Percentiles rank a stretch among this genome's conserved stretches.
Conservation (phyloP, 2,797 vertebrate genomes). For the Triplophysa bombifrons region DNA sequence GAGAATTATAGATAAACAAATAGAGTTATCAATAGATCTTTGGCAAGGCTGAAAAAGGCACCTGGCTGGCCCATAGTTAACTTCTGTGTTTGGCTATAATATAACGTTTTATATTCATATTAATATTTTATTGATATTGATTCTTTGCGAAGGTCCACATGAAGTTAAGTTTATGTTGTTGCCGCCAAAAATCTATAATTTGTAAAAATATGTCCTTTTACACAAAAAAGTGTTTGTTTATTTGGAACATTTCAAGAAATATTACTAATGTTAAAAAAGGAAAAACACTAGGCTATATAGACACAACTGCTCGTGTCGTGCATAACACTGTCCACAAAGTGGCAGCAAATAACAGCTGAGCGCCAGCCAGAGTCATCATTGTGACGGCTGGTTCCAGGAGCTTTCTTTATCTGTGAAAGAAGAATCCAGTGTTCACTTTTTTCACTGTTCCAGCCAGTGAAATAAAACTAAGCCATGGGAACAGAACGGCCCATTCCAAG, state of each 20-base stretch:
- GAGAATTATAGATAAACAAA: background rate
- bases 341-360: constrained; percentile 74
- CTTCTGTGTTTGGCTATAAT: too few species aligned
- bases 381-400: background rate
- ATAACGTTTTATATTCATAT: too few species aligned
- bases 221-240: background rate
- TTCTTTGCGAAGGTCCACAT: too few species aligned
- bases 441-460: background rate
- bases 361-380: constrained; percentile 58
- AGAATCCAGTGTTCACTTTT: constrained; percentile 1
- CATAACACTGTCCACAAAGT: constrained; percentile 75
- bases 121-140: too few species aligned
- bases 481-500: background rate
- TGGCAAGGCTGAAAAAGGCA: too few species aligned
- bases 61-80: too few species aligned
- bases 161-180: too few species aligned
- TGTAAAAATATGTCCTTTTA: background rate
- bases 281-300: background rate
- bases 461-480: background rate
- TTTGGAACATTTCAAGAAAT: background rate
- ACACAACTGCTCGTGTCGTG: constrained; percentile 53
- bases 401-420: constrained; percentile 19
- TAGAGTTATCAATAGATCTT: too few species aligned
- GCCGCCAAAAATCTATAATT: too few species aligned
- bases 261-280: background rate